phyloP scores from a whole-genome alignment of 2,797 vertebrate species.

The Odontamblyopus rebecca region DNA sequence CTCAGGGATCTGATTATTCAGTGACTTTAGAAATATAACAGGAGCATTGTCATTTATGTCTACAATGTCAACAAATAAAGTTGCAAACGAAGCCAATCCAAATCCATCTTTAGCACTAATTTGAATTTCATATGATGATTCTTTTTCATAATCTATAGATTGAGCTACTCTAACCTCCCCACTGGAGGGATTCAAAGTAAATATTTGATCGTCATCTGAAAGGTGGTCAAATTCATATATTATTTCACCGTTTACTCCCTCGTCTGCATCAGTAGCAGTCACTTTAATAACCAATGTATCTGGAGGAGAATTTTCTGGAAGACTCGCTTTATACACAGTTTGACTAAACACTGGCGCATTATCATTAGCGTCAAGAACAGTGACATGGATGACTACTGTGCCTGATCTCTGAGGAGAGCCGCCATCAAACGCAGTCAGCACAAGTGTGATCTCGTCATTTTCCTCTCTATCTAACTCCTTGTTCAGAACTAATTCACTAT shows the following conservation, averaged over 20 bases:
- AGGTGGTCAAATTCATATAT: conserved; percentile 13
- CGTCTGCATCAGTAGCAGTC: conserved; percentile 32
- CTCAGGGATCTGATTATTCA: no score
- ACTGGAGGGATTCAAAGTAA: conserved; percentile 28
- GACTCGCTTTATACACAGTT: conserved; percentile 34
- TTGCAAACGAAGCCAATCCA: conserved; percentile 27
- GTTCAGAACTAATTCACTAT: conserved; percentile 51
- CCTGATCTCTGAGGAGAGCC: conserved; percentile 41
- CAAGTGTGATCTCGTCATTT: conserved; percentile 33
- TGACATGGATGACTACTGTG: conserved; percentile 23
- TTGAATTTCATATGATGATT: conserved; percentile 40
- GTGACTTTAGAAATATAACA: conserved; percentile 33
- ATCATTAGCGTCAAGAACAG: conserved; percentile 35
- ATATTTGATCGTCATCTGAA: background rate
- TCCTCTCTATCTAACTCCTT: conserved; percentile 69
- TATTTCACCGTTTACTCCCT: conserved; percentile 50
- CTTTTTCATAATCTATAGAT: conserved; percentile 66
- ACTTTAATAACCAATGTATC: conserved; percentile 48
- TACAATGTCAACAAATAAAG: conserved; percentile 43
- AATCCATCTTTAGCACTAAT: conserved; percentile 56
- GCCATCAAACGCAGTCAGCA: conserved; percentile 64
- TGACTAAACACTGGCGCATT: conserved; percentile 40
- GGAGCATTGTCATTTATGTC: conserved; percentile 63
- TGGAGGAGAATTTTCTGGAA: conserved; percentile 55
- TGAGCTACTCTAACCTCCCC: conserved; percentile 49